Conservation (phyloP, 2,113 vertebrate species). For the Cyanoramphus novaezelandiae region DNA sequence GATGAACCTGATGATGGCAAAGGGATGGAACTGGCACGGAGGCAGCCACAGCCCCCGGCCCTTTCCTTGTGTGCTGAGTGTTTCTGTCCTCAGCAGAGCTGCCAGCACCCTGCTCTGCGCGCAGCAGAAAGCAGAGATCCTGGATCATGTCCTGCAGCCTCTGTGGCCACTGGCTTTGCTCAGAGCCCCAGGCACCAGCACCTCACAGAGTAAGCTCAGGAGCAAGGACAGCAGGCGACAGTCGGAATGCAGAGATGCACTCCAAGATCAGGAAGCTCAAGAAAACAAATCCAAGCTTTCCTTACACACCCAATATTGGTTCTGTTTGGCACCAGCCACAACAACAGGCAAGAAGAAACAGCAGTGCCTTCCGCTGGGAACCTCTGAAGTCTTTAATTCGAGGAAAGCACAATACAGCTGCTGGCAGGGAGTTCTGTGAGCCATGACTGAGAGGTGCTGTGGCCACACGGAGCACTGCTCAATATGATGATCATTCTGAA, state of each 20-base stretch:
- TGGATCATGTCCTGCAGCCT: neutral
- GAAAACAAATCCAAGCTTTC: slow-evolving; percentile 11
- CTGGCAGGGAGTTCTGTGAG: neutral
- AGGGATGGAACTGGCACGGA: neutral
- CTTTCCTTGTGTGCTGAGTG: neutral
- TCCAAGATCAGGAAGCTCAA: neutral
- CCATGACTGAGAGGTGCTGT: neutral
- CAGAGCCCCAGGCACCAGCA: neutral
- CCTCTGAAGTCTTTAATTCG: neutral
- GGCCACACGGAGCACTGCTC: neutral
- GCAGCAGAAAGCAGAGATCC: neutral
- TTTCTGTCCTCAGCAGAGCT: neutral
- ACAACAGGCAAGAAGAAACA: neutral
- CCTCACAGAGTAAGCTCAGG: neutral
- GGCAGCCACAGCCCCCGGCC: neutral
- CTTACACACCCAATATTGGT: neutral
- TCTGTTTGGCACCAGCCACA: neutral
- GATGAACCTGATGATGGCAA: slow-evolving; percentile 11
- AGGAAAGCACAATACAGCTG: neutral
- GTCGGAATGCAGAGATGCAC: neutral
- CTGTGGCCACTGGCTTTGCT: neutral
- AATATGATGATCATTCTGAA: neutral
- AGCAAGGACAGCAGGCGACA: neutral
- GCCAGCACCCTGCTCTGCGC: neutral
- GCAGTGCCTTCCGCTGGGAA: neutral